A percentile compares a stretch with the other conserved stretches of the same genome.
Evolutionary conservation across 2,113 vertebrate genomes (phyloP).

Genomic region (Neomonachus schauinslandi): DNA sequence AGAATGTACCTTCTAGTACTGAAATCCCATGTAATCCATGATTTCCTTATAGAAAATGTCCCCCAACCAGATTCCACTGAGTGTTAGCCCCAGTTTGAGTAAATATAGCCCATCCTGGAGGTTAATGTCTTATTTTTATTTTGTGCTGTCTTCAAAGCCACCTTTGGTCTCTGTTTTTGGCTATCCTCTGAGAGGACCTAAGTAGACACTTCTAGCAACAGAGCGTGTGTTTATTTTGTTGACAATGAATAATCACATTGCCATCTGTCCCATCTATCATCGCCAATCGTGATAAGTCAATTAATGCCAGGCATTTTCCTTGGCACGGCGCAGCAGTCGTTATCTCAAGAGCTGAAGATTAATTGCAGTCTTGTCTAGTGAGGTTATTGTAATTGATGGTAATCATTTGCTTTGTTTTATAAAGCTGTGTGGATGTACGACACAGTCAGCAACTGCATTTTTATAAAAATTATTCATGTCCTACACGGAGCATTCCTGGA

Average conservation of each 20-base stretch:
- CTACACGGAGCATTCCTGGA: slow-evolving; percentile 63
- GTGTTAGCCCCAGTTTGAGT: neutral
- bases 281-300: slow-evolving; percentile 87
- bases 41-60: slow-evolving; percentile 1
- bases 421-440: slow-evolving; percentile 78
- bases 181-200: slow-evolving; percentile 60
- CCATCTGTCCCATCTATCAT: slow-evolving; percentile 82
- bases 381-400: slow-evolving; percentile 92
- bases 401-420: slow-evolving; percentile 89
- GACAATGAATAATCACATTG: slow-evolving; percentile 75
- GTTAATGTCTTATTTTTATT: neutral
- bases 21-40: neutral
- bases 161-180: slow-evolving; percentile 34
- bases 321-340: slow-evolving; percentile 80
- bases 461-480: slow-evolving; percentile 81
- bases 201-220: slow-evolving; percentile 48
- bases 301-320: slow-evolving; percentile 84
- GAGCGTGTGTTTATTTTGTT: slow-evolving; percentile 77
- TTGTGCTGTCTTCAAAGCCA: neutral
- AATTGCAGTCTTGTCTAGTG: slow-evolving; percentile 88
- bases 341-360: slow-evolving; percentile 90
- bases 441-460: slow-evolving; percentile 71
- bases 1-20: neutral
- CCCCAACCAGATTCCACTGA: neutral
- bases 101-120: neutral